Conservation (phyloP, 2,797 vertebrate genomes). For the Thunnus albacares region DNA sequence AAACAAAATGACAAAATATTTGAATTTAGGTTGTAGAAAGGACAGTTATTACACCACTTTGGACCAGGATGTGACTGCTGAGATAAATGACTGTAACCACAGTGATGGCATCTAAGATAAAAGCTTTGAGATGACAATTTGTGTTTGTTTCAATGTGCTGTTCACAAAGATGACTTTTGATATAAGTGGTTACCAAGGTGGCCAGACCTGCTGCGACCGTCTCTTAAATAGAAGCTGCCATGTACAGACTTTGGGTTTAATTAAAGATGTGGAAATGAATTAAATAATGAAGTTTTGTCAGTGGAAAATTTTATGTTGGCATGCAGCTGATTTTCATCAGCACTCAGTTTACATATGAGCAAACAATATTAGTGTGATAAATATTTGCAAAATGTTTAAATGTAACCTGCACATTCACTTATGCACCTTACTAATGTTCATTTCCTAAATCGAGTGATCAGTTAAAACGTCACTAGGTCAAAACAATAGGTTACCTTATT, state of each 20-base stretch:
- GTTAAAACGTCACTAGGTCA: not conserved
- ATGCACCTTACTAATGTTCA: not conserved
- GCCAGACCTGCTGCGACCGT: not conserved
- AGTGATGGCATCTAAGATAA: not conserved
- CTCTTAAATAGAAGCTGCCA: not conserved
- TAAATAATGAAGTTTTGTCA: not conserved
- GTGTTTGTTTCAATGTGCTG: conserved; percentile 4
- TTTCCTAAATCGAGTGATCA: not conserved
- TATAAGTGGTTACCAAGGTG: conserved; percentile 8
- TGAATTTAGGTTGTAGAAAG: not conserved
- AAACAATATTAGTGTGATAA: not conserved
- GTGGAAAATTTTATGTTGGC: not conserved
- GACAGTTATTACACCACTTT: not conserved
- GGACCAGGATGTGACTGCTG: not conserved
- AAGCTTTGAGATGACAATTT: not conserved
- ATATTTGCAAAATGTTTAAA: not conserved
- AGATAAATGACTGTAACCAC: not conserved
- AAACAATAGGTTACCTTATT: not conserved
- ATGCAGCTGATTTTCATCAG: not conserved
- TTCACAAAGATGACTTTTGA: conserved; percentile 13
- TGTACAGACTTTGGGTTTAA: not conserved
- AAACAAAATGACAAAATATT: not conserved
- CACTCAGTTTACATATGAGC: not conserved
- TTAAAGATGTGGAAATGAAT: not conserved
- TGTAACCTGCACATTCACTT: not conserved